Base-by-base conservation (phyloP, 2,797 vertebrate genomes). In the Alfaro cultratus region DNA sequence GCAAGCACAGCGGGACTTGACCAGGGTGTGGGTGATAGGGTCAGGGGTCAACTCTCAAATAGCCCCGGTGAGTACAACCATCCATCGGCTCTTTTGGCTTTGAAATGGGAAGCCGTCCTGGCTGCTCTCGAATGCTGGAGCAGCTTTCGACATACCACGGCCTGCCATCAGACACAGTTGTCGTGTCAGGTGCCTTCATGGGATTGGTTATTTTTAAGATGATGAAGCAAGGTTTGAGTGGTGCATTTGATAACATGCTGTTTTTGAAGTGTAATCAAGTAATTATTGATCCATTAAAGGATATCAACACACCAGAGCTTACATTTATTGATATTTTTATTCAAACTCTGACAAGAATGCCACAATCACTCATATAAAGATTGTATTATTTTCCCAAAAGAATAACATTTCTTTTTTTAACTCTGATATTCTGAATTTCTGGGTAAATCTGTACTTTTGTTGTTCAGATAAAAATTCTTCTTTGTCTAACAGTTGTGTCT, bases 111-210 rank as follows among this genome's bases (percentile, higher is more conserved):
- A 87, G 94, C 89, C 31, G 36, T 72, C 57, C 89, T 90, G 84
- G 91, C 93, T 86, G 78, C 83, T 89, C 84, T 93, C 90, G 93
- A 87, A 92, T 93, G 90, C 90, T 92, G 87, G 85, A 83, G 80
- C 86, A 13, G 82, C 84, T 84, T 39, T 86, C 88, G 26, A 83
- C 88, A 92, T 94, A 74, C 92, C 90, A 84, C 60, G 23, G 84
- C 78, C 87, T 57, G 81, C 82, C 85, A 77, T 90, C 87, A 81
- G 92, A 91, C 94, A 92, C 96, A 97, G 96, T 95, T 97, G 97
- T 95, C 93, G 90, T 92, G 96, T 96, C 97, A 96, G 96, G 96
- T 97, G 97, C 95, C 92, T 92, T 93, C 86, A 87, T 81, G 79
- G 89, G 79, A 80, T 83, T 94, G 94, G 95, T 95, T 96, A 96